These are phyloP conservation scores for Brachyalestes nurse DNA, from an alignment of 2,797 vertebrate genomes.

Conservation along the genomic window DNA sequence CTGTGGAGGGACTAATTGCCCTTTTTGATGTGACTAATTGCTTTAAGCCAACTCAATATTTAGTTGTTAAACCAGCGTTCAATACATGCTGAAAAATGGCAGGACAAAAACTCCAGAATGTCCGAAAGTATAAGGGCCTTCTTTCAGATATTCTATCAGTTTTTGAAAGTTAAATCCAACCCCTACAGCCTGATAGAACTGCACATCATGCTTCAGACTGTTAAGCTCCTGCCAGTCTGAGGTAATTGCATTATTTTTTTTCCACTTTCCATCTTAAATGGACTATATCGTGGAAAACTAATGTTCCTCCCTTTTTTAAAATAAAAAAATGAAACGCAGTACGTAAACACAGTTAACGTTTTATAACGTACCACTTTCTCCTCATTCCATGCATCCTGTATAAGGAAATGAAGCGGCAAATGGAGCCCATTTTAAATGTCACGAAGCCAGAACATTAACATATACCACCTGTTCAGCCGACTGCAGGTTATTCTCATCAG, in stretches of 20 bases:
- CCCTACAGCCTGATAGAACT: background rate
- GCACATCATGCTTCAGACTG: background rate
- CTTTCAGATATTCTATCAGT: background rate
- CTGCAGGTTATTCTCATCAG: too few species aligned
- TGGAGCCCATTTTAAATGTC: too few species aligned
- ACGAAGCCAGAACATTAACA: too few species aligned
- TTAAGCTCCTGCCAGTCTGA: background rate
- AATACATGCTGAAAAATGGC: constrained; percentile 6
- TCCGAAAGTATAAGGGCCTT: background rate
- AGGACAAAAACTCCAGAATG: constrained; percentile 6
- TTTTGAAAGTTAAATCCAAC: background rate
- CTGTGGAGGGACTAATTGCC: constrained; percentile 43
- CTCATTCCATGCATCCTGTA: too few species aligned
- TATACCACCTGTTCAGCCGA: too few species aligned
- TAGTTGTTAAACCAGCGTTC: constrained; percentile 22
- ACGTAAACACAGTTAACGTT: too few species aligned
- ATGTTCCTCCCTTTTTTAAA: too few species aligned
- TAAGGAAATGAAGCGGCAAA: too few species aligned
- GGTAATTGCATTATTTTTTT: background rate
- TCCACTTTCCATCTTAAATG: background rate
- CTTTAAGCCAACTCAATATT: constrained; percentile 35
- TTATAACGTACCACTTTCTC: too few species aligned
- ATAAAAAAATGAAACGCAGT: too few species aligned
- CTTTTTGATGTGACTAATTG: constrained; percentile 51
- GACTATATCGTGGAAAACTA: too few species aligned